Evolutionary conservation across 2,888 invertebrate species (phyloP), one percentile per base, ranked within the genome.

Genomic region (Stenchaetothrips biformis): DNA sequence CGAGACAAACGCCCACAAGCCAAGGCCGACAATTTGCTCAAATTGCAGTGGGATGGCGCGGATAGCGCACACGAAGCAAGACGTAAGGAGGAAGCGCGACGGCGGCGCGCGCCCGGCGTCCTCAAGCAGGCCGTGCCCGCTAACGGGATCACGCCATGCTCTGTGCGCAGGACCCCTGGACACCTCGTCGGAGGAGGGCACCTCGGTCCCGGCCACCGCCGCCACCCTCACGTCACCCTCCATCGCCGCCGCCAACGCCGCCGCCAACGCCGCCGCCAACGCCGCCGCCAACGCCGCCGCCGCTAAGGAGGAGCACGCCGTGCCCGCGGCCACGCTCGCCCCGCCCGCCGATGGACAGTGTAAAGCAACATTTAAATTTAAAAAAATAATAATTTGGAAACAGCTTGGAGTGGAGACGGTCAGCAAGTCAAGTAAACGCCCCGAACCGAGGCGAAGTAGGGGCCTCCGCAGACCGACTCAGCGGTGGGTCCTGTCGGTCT

Each of bases 11-110:
- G 25, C 67, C 67, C 25, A 74, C 67, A 25, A 74, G 25, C 67
- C 67, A 74, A 74, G 67, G 67, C 9, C 67, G 67, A 21, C 67
- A 74, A 74, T 74, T 74, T 74, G 21, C 67, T 74, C 67, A 74
- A 74, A 74, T 74, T 74, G 67, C 67, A 25, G 25, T 25, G 11
- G 67, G 67, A 9, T 0, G 13, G 53, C 4, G 53, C 1, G 37
- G 37, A 37, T 37, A 37, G 37, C 37, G 37, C 37, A 37, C 37
- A 37, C 37, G 37, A 37, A 37, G 37, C 37, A 1, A 37, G 37
- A 37, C 37, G 37, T 4, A 37, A 37, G 37, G 37, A 37, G 37
- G 37, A 37, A 37, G 37, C 37, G 37, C 37, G 37, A 37, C 4
- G 37, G 37, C 37, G 37, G 4, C 37, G 37, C 37, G 37, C 37